These are phyloP conservation scores for Calidris pygmaea DNA, from an alignment of 2,113 vertebrate species.

Conservation along the genomic window DNA sequence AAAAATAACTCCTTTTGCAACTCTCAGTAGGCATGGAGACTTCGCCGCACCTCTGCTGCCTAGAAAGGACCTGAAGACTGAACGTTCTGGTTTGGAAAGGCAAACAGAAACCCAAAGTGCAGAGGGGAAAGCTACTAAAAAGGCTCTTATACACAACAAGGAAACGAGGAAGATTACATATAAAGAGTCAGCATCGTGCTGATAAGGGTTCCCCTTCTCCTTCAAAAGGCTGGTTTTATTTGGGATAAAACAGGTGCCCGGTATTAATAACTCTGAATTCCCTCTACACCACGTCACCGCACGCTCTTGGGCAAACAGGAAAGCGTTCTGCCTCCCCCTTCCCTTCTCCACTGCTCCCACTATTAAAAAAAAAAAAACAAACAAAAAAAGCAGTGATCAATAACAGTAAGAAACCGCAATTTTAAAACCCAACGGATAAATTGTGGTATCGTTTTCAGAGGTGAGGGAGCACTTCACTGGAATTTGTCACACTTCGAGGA, in stretches of 20 bases:
- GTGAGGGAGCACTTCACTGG: background rate
- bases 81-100: background rate
- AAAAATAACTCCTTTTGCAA: background rate
- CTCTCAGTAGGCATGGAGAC: background rate
- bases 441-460: background rate
- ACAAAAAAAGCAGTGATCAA: background rate
- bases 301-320: background rate
- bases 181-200: background rate
- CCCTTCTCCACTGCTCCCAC: background rate
- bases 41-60: background rate
- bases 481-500: background rate
- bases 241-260: background rate
- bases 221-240: background rate
- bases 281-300: background rate
- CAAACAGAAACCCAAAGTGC: background rate
- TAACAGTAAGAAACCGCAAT: background rate
- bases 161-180: background rate
- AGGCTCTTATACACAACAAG: background rate
- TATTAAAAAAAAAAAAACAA: background rate
- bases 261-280: conserved; percentile 8
- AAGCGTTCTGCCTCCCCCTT: background rate
- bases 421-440: background rate
- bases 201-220: background rate
- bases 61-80: background rate
- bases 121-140: background rate